These are phyloP conservation scores for Acleris literana DNA, from an alignment of 2,888 invertebrate species.

Conservation along the genomic window DNA sequence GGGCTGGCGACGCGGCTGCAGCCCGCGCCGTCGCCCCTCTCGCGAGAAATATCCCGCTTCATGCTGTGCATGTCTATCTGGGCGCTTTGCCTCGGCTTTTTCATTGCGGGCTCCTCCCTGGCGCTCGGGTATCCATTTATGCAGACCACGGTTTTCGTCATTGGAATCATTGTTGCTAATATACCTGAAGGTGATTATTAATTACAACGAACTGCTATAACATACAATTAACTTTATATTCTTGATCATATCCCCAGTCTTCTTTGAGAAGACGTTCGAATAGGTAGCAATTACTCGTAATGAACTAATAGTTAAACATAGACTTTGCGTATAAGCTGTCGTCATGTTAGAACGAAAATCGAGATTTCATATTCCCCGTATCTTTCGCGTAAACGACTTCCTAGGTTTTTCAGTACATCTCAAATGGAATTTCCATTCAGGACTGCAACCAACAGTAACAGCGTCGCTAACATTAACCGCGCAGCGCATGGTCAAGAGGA, in stretches of 20 bases:
- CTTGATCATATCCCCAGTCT: no score
- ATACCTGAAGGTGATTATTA: constrained; percentile 92
- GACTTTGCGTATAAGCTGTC: no score
- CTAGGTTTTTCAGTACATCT: background rate
- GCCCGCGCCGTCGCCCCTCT: constrained; percentile 97
- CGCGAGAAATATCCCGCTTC: constrained; percentile 97
- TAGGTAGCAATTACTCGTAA: no score
- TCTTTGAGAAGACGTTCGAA: no score
- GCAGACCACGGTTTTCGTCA: constrained; percentile 98
- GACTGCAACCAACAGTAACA: constrained; percentile 98
- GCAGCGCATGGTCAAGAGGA: constrained; percentile 98
- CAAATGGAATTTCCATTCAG: constrained; percentile 44
- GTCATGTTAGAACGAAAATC: no score
- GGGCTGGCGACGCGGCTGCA: constrained; percentile 95
- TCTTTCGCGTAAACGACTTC: no score
- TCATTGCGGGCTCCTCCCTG: constrained; percentile 97
- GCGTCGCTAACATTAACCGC: constrained; percentile 99
- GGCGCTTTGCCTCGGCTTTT: constrained; percentile 94
- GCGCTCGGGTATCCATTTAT: constrained; percentile 98
- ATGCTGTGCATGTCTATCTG: constrained; percentile 97
- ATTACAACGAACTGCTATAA: background rate
- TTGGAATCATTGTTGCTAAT: constrained; percentile 98
- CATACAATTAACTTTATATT: no score
- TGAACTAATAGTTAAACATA: no score
- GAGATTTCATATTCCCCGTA: background rate